Percentiles rank a stretch among this genome's conserved stretches.
Conservation (phyloP, 2,113 vertebrate genomes). For the Oophaga pumilio region DNA sequence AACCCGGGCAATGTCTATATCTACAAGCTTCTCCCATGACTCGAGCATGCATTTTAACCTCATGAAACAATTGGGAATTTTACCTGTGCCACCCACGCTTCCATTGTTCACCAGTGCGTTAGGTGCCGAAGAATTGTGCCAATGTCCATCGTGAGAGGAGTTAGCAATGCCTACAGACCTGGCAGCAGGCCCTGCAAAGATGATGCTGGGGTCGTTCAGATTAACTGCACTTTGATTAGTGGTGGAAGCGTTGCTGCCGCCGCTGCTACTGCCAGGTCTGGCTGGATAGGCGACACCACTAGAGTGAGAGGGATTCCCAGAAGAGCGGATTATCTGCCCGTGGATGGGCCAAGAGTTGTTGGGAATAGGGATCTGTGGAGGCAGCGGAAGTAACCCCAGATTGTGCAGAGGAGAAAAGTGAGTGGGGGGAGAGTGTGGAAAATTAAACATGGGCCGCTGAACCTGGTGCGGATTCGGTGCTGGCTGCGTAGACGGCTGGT, state of each 20-base stretch:
- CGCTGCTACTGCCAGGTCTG: conserved; percentile 69
- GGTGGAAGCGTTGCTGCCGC: conserved; percentile 61
- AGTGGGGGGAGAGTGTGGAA: conserved; percentile 84
- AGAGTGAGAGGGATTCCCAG: conserved; percentile 80
- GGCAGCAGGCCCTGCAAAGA: conserved; percentile 94
- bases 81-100: conserved; percentile 93
- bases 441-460: conserved; percentile 86
- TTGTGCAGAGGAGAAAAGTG: conserved; percentile 86
- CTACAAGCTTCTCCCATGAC: too few species aligned
- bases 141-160: conserved; percentile 86
- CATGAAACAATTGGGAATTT: conserved; percentile 61
- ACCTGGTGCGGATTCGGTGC: conserved; percentile 82
- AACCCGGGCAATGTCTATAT: too few species aligned
- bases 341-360: conserved; percentile 91
- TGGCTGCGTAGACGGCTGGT: conserved; percentile 72
- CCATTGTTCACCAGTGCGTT: conserved; percentile 91
- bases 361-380: conserved; percentile 80
- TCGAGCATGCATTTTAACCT: too few species aligned
- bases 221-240: conserved; percentile 79
- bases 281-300: conserved; percentile 80
- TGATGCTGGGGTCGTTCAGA: conserved; percentile 98
- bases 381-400: conserved; percentile 85
- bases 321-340: conserved; percentile 82
- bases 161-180: conserved; percentile 80
- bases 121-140: conserved; percentile 88